Evolutionary conservation across 2,113 vertebrate species (phyloP).

Genomic region (Hippocampus zosterae): DNA sequence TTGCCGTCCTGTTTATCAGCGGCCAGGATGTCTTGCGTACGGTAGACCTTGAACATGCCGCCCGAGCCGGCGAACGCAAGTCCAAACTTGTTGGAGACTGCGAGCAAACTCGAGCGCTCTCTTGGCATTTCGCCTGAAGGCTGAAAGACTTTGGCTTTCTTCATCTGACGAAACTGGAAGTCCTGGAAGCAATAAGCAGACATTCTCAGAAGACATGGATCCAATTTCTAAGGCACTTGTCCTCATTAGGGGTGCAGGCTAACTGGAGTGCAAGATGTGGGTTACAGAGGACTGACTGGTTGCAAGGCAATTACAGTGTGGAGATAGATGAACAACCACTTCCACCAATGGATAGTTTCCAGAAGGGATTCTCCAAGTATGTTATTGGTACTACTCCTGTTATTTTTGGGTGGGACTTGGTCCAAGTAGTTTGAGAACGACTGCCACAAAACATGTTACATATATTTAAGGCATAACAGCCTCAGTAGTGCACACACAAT

Average conservation of each 20-base stretch:
- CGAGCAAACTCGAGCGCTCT: conserved; percentile 83
- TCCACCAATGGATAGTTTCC: no score
- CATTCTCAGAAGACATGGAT: neutral
- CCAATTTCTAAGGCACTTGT: neutral
- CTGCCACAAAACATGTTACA: no score
- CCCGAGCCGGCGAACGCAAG: conserved; percentile 81
- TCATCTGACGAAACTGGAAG: conserved; percentile 93
- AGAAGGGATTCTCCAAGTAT: no score
- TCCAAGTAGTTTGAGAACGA: no score
- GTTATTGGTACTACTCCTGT: no score
- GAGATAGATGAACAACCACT: no score
- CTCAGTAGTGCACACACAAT: no score
- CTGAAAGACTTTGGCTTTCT: conserved; percentile 86
- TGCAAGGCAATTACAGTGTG: no score
- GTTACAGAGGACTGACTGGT: no score
- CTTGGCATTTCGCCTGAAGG: conserved; percentile 77
- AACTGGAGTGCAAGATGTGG: neutral
- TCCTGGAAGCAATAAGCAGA: conserved; percentile 70
- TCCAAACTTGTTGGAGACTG: conserved; percentile 88
- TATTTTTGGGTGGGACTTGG: no score
- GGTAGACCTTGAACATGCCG: conserved; percentile 79
- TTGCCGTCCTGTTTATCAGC: conserved; percentile 80
- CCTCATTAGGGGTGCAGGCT: neutral
- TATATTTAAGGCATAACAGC: no score
- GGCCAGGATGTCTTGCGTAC: conserved; percentile 77